Evolutionary conservation across 2,888 invertebrate species (phyloP).

Genomic region (Scaptomyza tumidula): DNA sequence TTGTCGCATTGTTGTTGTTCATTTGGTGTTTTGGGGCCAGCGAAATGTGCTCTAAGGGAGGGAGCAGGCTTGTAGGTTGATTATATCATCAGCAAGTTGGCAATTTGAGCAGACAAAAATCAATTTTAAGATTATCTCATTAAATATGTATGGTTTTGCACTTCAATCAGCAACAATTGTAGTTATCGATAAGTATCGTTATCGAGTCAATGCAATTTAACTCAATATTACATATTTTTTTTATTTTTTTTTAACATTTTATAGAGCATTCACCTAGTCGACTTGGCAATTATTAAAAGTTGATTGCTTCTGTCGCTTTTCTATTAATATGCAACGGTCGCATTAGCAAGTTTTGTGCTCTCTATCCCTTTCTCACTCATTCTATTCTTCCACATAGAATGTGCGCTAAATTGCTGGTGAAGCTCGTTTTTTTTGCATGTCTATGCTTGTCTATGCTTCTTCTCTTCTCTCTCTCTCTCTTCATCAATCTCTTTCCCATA

Average conservation of each 20-base stretch:
- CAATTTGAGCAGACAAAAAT: neutral
- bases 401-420: slow-evolving; percentile 40
- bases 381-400: neutral
- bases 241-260: neutral
- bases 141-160: too few species aligned
- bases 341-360: slow-evolving; percentile 35
- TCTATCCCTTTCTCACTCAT: neutral
- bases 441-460: slow-evolving; percentile 29
- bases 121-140: too few species aligned
- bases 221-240: too few species aligned
- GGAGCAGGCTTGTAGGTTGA: neutral
- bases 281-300: slow-evolving; percentile 15
- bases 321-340: slow-evolving; percentile 57
- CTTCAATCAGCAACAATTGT: too few species aligned
- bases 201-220: too few species aligned
- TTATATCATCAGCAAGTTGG: slow-evolving; percentile 22
- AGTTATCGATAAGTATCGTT: neutral
- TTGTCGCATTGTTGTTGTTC: slow-evolving; percentile 33
- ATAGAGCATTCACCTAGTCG: slow-evolving; percentile 27
- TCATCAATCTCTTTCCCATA: neutral
- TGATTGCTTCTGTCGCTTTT: slow-evolving; percentile 15
- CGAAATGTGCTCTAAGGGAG: slow-evolving; percentile 1
- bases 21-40: slow-evolving; percentile 33
- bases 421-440: slow-evolving; percentile 53
- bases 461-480: neutral